Conservation (phyloP, 2,113 vertebrate genomes). For the Lagenorhynchus albirostris region DNA sequence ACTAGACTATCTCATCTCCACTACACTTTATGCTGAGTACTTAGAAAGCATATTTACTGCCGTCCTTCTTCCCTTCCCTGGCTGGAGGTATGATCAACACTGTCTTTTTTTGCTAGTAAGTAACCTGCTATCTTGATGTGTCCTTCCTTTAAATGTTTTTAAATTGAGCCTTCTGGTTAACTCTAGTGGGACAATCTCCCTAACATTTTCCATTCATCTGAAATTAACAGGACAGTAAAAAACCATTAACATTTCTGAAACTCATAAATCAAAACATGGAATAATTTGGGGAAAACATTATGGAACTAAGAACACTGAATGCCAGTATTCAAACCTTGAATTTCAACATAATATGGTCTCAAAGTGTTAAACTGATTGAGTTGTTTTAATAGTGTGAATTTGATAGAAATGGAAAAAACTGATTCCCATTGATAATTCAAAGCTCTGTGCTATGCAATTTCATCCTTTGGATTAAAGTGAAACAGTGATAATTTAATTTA, state of each 20-base stretch:
- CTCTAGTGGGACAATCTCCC: not conserved
- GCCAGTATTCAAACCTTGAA: not conserved
- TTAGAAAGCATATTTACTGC: not conserved
- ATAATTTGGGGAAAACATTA: not conserved
- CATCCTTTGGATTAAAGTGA: slow-evolving; percentile 19
- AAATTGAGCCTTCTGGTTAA: not conserved
- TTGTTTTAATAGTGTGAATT: not conserved
- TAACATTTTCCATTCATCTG: not conserved
- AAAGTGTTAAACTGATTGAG: not conserved
- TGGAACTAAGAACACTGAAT: not conserved
- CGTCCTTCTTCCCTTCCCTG: not conserved
- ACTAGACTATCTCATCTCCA: not conserved
- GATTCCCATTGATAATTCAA: not conserved
- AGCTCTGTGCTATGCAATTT: not conserved
- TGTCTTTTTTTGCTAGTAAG: not conserved
- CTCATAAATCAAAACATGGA: not conserved
- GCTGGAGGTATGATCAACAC: not conserved
- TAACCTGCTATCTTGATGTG: not conserved
- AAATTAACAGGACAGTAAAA: not conserved
- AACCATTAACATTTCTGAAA: slow-evolving; percentile 8
- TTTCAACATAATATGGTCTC: not conserved
- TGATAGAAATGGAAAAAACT: not conserved
- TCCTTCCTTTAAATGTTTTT: not conserved
- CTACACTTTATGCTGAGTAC: too few species aligned
- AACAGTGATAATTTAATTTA: slow-evolving; percentile 56